Percentiles rank a stretch among this genome's conserved stretches.
Evolutionary conservation across 2,113 vertebrate species (phyloP).

Genomic region (Edolisoma coerulescens): DNA sequence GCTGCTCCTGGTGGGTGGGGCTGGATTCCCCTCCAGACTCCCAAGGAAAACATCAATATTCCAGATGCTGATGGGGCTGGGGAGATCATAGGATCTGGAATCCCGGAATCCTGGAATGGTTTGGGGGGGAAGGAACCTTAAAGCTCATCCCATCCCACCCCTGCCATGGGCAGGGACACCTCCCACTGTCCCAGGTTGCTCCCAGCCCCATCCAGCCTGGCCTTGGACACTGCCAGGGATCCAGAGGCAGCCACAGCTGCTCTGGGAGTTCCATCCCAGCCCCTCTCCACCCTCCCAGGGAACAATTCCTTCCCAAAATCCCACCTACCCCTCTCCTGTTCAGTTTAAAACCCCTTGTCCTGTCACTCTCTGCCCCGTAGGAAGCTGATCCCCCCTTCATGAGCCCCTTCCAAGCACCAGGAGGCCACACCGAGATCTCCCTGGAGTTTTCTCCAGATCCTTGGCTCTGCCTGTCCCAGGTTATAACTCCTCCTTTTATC

Average conservation of each 20-base stretch:
- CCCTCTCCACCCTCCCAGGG: background rate
- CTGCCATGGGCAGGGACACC: background rate
- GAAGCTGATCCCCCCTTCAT: background rate
- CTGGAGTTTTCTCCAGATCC: background rate
- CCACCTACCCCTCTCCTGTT: background rate
- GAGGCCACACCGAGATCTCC: background rate
- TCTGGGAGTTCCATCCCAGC: background rate
- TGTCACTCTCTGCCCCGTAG: background rate
- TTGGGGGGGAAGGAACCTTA: background rate
- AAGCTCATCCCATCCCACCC: background rate
- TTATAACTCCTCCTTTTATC: background rate
- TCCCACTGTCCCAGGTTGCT: background rate
- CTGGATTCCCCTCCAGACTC: background rate
- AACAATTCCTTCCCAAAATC: background rate
- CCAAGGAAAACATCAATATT: background rate
- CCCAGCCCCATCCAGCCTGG: background rate
- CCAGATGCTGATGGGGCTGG: background rate
- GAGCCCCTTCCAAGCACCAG: background rate
- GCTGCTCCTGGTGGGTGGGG: background rate
- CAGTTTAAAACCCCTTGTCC: background rate
- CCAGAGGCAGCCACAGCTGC: background rate
- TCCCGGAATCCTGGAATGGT: background rate
- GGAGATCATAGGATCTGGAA: background rate
- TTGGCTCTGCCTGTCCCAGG: background rate
- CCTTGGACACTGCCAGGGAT: background rate